These are phyloP conservation scores for Pseudomyrmex concolor DNA, from an alignment of 1,140 invertebrate species.

Conservation along the genomic window DNA sequence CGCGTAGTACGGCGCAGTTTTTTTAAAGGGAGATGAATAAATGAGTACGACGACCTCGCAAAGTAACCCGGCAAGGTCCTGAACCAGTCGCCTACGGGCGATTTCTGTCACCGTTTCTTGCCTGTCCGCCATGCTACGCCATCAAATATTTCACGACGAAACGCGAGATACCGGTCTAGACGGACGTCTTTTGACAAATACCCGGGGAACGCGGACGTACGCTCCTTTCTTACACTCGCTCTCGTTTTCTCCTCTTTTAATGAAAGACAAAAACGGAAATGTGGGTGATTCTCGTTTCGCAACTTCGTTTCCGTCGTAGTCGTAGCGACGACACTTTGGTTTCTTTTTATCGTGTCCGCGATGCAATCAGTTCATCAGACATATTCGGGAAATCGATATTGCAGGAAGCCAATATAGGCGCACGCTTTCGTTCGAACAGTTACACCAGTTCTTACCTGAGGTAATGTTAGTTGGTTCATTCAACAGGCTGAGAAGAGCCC, in stretches of 20 bases:
- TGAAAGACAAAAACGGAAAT: slow-evolving; percentile 31
- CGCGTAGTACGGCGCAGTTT: slow-evolving; percentile 30
- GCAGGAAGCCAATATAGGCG: slow-evolving; percentile 24
- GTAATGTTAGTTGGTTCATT: slow-evolving; percentile 53
- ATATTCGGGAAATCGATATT: slow-evolving; percentile 39
- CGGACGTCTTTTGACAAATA: slow-evolving; percentile 39
- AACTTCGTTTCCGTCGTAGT: slow-evolving; percentile 15
- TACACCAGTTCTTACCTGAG: slow-evolving; percentile 54
- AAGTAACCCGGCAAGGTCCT: slow-evolving; percentile 36
- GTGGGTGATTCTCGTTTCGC: neutral
- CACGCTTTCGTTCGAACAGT: slow-evolving; percentile 45
- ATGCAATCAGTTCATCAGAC: slow-evolving; percentile 20
- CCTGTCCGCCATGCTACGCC: slow-evolving; percentile 1
- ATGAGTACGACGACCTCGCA: slow-evolving; percentile 57
- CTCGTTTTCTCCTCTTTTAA: neutral
- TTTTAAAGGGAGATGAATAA: slow-evolving; percentile 57
- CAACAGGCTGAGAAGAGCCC: slow-evolving; percentile 56
- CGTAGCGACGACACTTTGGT: neutral
- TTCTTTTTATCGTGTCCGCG: slow-evolving; percentile 15
- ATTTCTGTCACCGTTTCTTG: slow-evolving; percentile 55
- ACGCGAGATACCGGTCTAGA: slow-evolving; percentile 2
- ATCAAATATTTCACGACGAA: slow-evolving; percentile 41
- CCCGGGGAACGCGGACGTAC: neutral
- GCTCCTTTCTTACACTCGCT: neutral
- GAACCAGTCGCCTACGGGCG: slow-evolving; percentile 47